Conservation (phyloP, 2,113 vertebrate species). For the Dicentrarchus labrax region DNA sequence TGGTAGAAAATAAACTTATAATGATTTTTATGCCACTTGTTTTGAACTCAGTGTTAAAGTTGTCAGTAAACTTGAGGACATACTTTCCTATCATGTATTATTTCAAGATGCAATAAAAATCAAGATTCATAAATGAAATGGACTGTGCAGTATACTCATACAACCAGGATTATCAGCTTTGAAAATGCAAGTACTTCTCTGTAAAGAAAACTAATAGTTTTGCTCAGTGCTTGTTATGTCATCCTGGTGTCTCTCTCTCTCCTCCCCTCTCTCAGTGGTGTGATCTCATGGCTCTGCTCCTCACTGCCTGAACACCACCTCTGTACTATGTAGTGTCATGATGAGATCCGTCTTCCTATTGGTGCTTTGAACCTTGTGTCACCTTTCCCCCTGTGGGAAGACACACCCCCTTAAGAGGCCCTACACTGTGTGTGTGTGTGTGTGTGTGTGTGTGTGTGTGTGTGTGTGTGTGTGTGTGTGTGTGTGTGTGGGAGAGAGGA, state of each 20-base stretch:
- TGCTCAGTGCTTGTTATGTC: background rate
- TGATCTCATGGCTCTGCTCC: constrained; percentile 45
- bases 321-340: constrained; percentile 37
- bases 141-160: background rate
- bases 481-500: too few species aligned
- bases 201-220: background rate
- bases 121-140: background rate
- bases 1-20: background rate
- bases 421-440: background rate
- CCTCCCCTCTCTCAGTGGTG: constrained; percentile 56
- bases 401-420: constrained; percentile 34
- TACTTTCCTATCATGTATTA: background rate
- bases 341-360: constrained; percentile 49
- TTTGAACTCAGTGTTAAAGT: background rate
- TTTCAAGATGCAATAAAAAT: background rate
- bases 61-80: background rate
- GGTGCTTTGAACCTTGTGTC: constrained; percentile 41
- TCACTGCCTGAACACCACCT: constrained; percentile 31
- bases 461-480: constrained; percentile 23
- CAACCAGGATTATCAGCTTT: background rate
- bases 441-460: constrained; percentile 16
- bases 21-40: background rate
- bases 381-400: constrained; percentile 42
- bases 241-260: background rate
- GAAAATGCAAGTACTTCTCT: background rate